Conservation (phyloP, 2,888 invertebrate species). For the Rhamnusium bicolor region DNA sequence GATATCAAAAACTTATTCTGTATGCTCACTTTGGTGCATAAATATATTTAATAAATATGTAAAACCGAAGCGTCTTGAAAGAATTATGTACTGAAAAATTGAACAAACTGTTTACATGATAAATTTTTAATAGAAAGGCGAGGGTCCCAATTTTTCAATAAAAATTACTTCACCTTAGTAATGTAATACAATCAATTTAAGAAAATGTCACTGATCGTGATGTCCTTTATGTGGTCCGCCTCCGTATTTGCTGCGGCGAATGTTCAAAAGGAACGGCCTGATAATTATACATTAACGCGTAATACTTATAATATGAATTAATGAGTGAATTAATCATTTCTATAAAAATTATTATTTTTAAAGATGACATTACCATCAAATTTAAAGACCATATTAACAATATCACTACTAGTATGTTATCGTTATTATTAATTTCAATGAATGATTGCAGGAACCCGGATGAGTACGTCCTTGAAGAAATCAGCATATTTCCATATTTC, state of each 20-base stretch:
- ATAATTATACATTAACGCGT: background rate
- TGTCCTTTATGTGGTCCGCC: background rate
- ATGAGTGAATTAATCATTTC: background rate
- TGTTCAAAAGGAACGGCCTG: background rate
- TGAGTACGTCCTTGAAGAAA: conserved; percentile 3
- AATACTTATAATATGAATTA: background rate
- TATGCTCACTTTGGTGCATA: too few species aligned
- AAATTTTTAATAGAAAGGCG: too few species aligned
- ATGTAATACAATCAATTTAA: background rate
- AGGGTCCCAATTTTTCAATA: too few species aligned
- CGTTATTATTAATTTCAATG: background rate
- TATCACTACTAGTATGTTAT: background rate
- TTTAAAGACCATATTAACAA: background rate
- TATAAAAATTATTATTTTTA: background rate
- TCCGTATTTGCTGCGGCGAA: background rate
- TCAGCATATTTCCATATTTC: conserved; percentile 5
- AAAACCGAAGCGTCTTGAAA: too few species aligned
- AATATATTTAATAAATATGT: too few species aligned
- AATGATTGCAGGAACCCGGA: conserved; percentile 5
- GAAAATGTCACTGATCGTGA: background rate
- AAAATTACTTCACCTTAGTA: too few species aligned
- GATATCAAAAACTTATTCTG: too few species aligned
- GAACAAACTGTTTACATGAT: too few species aligned
- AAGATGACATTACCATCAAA: background rate
- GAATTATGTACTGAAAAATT: too few species aligned